Evolutionary conservation across 2,113 vertebrate species (phyloP).

Genomic region (Ifrita kowaldi): DNA sequence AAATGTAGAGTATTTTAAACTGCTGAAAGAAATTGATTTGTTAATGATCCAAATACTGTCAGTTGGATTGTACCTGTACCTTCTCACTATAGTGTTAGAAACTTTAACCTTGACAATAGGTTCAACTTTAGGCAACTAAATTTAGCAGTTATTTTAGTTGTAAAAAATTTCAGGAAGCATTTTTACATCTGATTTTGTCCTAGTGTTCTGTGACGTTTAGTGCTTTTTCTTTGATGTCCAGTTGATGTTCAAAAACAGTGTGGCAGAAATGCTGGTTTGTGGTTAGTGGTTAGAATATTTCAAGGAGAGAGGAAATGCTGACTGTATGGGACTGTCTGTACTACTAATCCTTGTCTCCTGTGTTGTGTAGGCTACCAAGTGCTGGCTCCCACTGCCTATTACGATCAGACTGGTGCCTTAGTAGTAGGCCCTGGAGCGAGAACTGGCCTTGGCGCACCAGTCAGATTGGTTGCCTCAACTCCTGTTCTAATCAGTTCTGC

Average conservation of each 20-base stretch:
- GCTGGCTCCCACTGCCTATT: conserved; percentile 92
- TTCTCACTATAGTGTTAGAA: background rate
- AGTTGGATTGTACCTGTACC: background rate
- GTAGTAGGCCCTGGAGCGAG: conserved; percentile 92
- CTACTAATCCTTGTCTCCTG: conserved; percentile 19
- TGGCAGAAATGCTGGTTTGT: background rate
- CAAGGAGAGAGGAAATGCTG: background rate
- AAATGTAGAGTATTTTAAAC: background rate
- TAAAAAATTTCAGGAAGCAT: background rate
- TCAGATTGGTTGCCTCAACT: conserved; percentile 89
- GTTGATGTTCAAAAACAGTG: background rate
- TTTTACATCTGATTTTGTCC: background rate
- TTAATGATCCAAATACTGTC: background rate
- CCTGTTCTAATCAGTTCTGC: conserved; percentile 93
- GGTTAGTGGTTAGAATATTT: background rate
- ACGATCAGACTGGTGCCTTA: conserved; percentile 92
- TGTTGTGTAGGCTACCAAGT: conserved; percentile 88
- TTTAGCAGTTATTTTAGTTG: background rate
- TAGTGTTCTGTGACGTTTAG: background rate
- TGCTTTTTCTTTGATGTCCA: background rate
- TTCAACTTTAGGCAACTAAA: background rate
- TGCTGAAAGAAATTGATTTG: background rate
- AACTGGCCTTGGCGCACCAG: conserved; percentile 86
- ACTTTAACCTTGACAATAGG: background rate
- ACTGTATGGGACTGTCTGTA: background rate